Base-by-base conservation (phyloP, 2,797 vertebrate species). In the Sparidentex hasta region DNA sequence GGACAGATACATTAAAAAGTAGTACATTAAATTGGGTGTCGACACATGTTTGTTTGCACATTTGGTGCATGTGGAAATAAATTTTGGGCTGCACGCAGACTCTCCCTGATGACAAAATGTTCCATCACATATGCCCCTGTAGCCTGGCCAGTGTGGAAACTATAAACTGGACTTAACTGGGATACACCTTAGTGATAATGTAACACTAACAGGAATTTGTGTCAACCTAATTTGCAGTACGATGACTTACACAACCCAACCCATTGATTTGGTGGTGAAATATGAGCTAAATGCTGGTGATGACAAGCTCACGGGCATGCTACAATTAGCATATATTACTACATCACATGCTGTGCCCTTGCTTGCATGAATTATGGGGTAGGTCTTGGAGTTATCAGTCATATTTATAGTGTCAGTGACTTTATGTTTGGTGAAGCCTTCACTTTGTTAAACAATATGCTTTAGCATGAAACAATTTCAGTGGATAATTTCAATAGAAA, bases 311-410 rank as follows among this genome's bases (percentile, higher is more conserved):
- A 27, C 1, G 23, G 66, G 25, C 29, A 48, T 44, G 64, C 29
- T 33, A 13, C 9, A 20, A 74, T 78, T 55, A 78, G 20, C 62
- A 76, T 69, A 56, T 33, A 74, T 82, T 1, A 78, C 54, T 46
- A 69, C 25, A 52, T 76, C 14, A 55, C 27, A 64, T 21, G 52
- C 38, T 1, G 16, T 59, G 27, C 17, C 55, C 43, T 41, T 51
- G 38, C 67, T 57, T 3, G 8, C n/a, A n/a, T 71, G 52, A 74
- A 71, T 51, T 8, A 73, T 16, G 7, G 1, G 56, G 46, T 44
- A 3, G 62, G 48, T 82, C 43, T 50, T 2, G 12, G 43, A 75
- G 29, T 71, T 51, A 38, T 76, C 44, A 25, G 21, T 79, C 54
- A 52, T 62, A 6, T 68, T 62, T 65, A 78, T 12, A 61, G 44